A percentile compares a stretch with the other conserved stretches of the same genome.
phyloP scores from a whole-genome alignment of 2,113 vertebrate genomes.

The Condylura cristata region DNA sequence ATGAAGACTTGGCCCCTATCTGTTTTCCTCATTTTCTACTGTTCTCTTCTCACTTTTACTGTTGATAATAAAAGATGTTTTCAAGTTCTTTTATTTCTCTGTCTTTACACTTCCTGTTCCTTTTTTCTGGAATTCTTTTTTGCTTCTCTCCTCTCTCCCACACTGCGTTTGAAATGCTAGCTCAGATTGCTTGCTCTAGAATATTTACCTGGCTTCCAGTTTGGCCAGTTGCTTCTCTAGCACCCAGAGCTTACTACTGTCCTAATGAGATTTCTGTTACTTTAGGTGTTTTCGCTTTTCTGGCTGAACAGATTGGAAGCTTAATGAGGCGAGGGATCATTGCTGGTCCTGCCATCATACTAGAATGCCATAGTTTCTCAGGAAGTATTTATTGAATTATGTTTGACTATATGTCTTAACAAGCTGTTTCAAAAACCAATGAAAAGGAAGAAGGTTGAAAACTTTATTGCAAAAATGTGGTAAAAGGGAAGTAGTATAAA shows the following conservation, averaged over 20 bases:
- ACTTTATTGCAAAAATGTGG: no score
- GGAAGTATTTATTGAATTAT: conserved; percentile 9
- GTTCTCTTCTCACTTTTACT: no score
- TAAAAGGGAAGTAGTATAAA: neutral
- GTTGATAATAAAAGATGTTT: neutral
- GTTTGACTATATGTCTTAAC: neutral
- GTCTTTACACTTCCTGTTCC: neutral
- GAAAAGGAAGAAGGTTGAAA: neutral
- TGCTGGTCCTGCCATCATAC: neutral
- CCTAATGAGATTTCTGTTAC: neutral
- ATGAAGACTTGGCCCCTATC: neutral
- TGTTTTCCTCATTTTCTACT: neutral
- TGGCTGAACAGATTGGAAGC: neutral
- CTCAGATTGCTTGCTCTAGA: neutral
- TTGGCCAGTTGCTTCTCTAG: neutral
- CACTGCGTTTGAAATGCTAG: neutral
- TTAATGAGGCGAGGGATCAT: neutral
- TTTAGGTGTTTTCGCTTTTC: conserved; percentile 8
- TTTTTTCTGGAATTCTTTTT: neutral
- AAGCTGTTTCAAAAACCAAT: neutral
- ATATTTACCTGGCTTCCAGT: neutral
- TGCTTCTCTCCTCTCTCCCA: no score
- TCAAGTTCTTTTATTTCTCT: conserved; percentile 1
- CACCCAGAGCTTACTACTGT: neutral
- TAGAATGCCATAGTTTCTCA: neutral